Percentiles rank a stretch among this genome's conserved stretches.
Conservation (phyloP, 2,113 vertebrate species). For the Orientallactaga bullata region DNA sequence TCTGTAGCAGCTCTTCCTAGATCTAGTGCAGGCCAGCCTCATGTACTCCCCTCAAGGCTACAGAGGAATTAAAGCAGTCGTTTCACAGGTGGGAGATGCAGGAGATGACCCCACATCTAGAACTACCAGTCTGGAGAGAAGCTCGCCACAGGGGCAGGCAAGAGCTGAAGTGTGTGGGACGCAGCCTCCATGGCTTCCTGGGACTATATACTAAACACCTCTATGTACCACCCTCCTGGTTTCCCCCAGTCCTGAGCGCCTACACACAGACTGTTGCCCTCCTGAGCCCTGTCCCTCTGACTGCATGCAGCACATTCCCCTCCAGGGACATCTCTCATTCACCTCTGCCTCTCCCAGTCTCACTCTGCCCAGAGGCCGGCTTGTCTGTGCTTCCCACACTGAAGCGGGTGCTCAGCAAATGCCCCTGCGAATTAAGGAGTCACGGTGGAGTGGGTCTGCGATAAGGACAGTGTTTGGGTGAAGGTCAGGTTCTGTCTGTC, state of each 20-base stretch:
- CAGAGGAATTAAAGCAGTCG: neutral
- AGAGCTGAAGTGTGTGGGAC: fast-evolving
- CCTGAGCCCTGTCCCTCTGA: too few relatives aligned
- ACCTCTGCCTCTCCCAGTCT: neutral
- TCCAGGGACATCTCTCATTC: neutral
- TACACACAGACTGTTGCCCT: neutral
- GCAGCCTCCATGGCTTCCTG: neutral
- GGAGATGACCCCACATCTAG: neutral
- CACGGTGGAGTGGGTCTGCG: slow-evolving; percentile 34
- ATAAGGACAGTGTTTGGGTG: slow-evolving; percentile 51
- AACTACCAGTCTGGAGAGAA: neutral
- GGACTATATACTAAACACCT: neutral
- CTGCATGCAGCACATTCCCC: neutral
- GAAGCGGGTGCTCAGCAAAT: neutral
- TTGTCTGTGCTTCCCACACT: neutral
- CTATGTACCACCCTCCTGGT: too few relatives aligned
- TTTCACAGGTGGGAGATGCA: too few relatives aligned
- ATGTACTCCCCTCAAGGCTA: neutral
- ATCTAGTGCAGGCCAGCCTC: too few relatives aligned
- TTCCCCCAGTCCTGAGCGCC: neutral
- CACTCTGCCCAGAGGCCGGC: neutral
- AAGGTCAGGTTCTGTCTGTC: slow-evolving; percentile 69
- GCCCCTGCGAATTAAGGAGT: slow-evolving; percentile 5
- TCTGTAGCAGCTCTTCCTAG: neutral
- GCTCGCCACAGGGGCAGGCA: neutral